phyloP scores from a whole-genome alignment of 2,113 vertebrate species.

The Numida meleagris region DNA sequence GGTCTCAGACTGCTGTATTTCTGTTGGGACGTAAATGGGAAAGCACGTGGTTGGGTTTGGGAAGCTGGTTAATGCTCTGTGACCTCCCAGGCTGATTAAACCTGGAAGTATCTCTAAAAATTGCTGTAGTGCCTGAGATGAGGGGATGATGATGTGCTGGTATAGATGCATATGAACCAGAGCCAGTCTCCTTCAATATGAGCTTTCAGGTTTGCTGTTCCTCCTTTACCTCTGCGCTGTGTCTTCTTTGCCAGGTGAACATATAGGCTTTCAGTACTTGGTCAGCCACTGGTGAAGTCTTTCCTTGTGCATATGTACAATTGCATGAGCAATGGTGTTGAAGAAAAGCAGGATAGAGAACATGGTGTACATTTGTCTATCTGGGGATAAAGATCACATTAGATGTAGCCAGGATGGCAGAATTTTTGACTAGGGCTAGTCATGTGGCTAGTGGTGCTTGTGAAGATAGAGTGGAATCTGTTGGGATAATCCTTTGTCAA shows the following conservation, averaged over 20 bases:
- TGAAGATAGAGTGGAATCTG: background rate
- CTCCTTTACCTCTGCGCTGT: background rate
- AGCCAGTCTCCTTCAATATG: background rate
- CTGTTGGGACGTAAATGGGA: background rate
- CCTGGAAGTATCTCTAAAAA: background rate
- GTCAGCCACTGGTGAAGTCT: background rate
- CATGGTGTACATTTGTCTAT: background rate
- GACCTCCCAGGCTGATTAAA: background rate
- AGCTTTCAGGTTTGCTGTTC: background rate
- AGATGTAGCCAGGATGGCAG: background rate
- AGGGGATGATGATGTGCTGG: background rate
- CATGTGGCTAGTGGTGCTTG: background rate
- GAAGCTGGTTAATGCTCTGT: background rate
- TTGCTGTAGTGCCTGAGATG: background rate
- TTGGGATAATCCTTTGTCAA: background rate
- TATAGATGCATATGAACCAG: fast-evolving
- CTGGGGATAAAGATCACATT: background rate
- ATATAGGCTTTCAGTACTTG: fast-evolving
- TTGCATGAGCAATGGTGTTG: background rate
- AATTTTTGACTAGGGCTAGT: background rate
- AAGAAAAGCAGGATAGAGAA: background rate
- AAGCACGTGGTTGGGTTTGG: background rate
- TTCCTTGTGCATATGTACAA: background rate
- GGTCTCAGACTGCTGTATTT: background rate
- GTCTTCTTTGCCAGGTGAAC: background rate